Evolutionary conservation across 2,797 vertebrate genomes (phyloP).

Genomic region (Tokudaia tokunoshimensis): DNA sequence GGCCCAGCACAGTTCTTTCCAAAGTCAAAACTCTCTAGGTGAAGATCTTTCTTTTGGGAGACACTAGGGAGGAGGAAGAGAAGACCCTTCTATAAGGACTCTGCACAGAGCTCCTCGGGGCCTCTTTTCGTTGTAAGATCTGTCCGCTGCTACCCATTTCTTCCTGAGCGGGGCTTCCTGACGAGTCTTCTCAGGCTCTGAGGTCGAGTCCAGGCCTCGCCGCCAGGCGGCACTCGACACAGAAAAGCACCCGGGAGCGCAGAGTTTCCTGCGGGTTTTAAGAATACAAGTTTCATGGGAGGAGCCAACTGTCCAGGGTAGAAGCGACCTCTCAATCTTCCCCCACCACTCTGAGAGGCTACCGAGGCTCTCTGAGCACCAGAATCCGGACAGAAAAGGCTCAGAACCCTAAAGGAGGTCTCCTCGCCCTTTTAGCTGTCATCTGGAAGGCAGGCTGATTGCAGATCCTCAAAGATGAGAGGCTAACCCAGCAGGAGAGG

Average conservation of each 20-base stretch:
- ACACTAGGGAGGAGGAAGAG: background rate
- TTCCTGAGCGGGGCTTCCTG: background rate
- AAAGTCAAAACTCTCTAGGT: background rate
- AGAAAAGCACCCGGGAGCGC: background rate
- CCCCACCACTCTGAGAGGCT: background rate
- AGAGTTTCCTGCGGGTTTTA: background rate
- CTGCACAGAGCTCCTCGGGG: too few relatives aligned
- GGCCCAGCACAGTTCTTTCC: background rate
- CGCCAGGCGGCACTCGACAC: constrained; percentile 8
- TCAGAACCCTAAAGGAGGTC: background rate
- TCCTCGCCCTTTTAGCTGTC: background rate
- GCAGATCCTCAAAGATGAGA: background rate
- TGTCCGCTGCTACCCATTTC: background rate
- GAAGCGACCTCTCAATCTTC: background rate
- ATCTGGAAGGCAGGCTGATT: background rate
- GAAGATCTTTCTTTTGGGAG: background rate
- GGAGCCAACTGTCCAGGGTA: background rate
- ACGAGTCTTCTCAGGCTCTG: background rate
- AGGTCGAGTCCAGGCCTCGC: background rate
- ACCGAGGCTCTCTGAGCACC: background rate
- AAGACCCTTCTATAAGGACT: background rate
- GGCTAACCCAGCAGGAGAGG: background rate
- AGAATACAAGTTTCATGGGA: background rate
- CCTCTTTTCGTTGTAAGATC: background rate
- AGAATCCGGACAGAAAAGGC: background rate